These are phyloP conservation scores for Halyomorpha halys DNA, from an alignment of 1,140 invertebrate species.

Conservation along the genomic window DNA sequence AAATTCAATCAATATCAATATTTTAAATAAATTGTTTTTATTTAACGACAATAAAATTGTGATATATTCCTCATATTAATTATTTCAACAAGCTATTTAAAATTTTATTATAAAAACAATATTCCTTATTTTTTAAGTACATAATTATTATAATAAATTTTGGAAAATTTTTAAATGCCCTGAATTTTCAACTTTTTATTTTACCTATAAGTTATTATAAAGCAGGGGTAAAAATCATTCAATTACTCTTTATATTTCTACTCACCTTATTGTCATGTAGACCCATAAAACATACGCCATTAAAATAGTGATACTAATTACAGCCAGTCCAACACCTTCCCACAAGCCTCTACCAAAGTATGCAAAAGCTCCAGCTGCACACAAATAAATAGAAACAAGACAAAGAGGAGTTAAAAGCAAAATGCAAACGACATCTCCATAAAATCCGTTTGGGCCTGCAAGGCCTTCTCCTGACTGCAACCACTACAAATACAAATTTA, in stretches of 20 bases:
- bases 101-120: too few species aligned
- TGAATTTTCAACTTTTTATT: too few species aligned
- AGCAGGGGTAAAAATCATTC: too few species aligned
- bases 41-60: too few species aligned
- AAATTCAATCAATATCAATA: too few species aligned
- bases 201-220: too few species aligned
- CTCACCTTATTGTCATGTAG: slow-evolving; percentile 21
- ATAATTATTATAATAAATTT: too few species aligned
- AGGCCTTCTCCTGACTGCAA: not conserved
- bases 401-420: slow-evolving; percentile 14
- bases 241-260: not conserved
- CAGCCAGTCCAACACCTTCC: slow-evolving; percentile 18
- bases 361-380: slow-evolving; percentile 5
- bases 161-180: too few species aligned
- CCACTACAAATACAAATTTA: slow-evolving; percentile 2
- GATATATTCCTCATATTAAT: too few species aligned
- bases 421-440: slow-evolving; percentile 17
- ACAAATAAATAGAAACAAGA: slow-evolving; percentile 9
- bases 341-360: slow-evolving; percentile 15
- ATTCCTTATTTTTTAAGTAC: too few species aligned
- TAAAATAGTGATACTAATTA: slow-evolving; percentile 14
- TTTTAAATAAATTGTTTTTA: too few species aligned
- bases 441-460: slow-evolving; percentile 14
- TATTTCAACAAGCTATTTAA: too few species aligned
- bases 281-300: slow-evolving; percentile 16